Conservation (phyloP, 2,888 invertebrate genomes). For the Phanerotoma sp. region DNA sequence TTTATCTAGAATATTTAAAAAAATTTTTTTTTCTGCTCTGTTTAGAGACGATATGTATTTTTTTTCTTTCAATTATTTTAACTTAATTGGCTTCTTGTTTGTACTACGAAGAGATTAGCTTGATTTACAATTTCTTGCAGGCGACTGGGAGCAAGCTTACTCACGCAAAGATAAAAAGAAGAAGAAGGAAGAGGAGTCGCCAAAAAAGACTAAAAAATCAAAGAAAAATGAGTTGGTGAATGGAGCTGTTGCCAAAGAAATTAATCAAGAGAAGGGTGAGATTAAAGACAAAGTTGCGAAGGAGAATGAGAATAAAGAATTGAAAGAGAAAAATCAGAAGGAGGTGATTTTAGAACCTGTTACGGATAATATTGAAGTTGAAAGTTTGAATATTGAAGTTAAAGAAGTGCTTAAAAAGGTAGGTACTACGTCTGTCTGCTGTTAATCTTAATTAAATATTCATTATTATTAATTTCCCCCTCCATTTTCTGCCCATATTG, state of each 20-base stretch:
- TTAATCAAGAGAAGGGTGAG: constrained; percentile 55
- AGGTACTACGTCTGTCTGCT: no score
- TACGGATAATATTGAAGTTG: constrained; percentile 41
- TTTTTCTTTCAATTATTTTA: not conserved
- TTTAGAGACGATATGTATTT: not conserved
- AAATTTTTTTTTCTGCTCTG: constrained; percentile 61
- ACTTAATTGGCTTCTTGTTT: not conserved
- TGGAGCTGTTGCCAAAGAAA: constrained; percentile 54
- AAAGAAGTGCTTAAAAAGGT: constrained; percentile 39
- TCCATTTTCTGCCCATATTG: no score
- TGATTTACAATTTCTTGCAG: constrained; percentile 50
- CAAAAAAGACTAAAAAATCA: constrained; percentile 58
- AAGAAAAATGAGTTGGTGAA: constrained; percentile 60
- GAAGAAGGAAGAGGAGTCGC: constrained; percentile 65
- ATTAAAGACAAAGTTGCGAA: constrained; percentile 60
- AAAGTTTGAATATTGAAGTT: constrained; percentile 31
- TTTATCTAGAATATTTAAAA: constrained; percentile 74
- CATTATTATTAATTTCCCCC: no score
- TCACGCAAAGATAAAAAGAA: constrained; percentile 73
- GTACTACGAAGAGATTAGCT: not conserved
- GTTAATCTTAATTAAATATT: no score
- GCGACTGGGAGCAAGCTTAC: constrained; percentile 71
- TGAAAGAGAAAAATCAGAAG: constrained; percentile 57
- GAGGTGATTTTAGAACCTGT: constrained; percentile 51
- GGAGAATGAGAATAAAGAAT: constrained; percentile 59